Conservation (phyloP, 30 jellyfish, hydroid and myxozoan genomes). For the Aurelia sp. region DNA sequence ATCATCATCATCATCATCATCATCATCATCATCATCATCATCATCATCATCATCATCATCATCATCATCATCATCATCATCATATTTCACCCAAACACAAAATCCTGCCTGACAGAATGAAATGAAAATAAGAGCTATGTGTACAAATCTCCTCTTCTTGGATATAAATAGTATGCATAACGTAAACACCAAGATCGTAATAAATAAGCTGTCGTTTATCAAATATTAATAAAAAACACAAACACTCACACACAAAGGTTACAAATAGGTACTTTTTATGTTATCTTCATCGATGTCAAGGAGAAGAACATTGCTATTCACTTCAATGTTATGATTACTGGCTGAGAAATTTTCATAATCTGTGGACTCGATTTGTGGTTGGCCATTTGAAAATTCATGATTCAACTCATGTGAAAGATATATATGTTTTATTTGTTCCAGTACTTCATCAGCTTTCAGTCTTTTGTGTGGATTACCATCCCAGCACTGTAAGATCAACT, state of each 20-base stretch:
- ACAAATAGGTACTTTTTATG: neutral
- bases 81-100: no score
- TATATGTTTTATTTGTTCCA: constrained; percentile 29
- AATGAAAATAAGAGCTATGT: no score
- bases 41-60: no score
- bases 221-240: no score
- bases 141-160: no score
- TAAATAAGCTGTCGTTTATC: no score
- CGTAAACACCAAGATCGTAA: no score
- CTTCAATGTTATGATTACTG: neutral
- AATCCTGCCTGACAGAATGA: no score
- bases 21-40: no score
- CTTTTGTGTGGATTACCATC: constrained; percentile 25
- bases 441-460: constrained; percentile 26
- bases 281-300: neutral
- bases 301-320: neutral
- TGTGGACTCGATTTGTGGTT: neutral
- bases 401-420: constrained; percentile 24
- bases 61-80: no score
- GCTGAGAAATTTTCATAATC: neutral
- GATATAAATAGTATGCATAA: no score
- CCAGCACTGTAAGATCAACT: constrained; percentile 51
- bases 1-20: no score
- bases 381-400: neutral
- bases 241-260: neutral